phyloP scores from a whole-genome alignment of 2,888 invertebrate genomes.

The Apoderus coryli region DNA sequence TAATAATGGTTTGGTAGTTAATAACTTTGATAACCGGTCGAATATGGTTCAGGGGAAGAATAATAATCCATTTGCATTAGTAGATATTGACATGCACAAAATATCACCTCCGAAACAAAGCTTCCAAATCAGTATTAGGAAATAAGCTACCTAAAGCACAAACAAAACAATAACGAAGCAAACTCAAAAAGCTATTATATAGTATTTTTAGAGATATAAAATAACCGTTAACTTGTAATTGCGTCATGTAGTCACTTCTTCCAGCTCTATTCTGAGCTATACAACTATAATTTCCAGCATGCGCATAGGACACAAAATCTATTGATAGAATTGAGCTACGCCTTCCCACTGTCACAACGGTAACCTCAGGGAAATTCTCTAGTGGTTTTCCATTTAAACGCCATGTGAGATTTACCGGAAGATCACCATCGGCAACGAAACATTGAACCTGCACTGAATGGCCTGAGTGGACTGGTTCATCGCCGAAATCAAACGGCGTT shows the following conservation, averaged over 20 bases:
- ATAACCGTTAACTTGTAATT: constrained; percentile 39
- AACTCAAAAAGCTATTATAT: no score
- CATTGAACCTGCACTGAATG: constrained; percentile 48
- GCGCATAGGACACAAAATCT: constrained; percentile 37
- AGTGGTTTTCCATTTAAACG: constrained; percentile 50
- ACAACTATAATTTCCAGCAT: constrained; percentile 43
- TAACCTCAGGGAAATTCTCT: constrained; percentile 31
- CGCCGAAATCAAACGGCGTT: constrained; percentile 35
- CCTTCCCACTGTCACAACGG: constrained; percentile 31
- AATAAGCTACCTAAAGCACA: no score
- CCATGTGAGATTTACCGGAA: constrained; percentile 35
- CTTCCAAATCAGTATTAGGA: no score
- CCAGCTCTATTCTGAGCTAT: constrained; percentile 39
- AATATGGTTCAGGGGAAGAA: no score
- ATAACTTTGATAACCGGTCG: no score
- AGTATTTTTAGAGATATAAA: no score
- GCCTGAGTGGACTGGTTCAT: constrained; percentile 42
- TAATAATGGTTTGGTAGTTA: no score
- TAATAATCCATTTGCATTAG: no score
- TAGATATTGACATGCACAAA: no score
- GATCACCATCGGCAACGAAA: constrained; percentile 51
- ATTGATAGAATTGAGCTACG: constrained; percentile 48
- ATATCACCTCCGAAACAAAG: no score
- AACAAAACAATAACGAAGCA: no score
- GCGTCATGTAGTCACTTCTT: constrained; percentile 33